Base-by-base conservation (phyloP, 2,888 invertebrate species). In the Fragum whitleyi region DNA sequence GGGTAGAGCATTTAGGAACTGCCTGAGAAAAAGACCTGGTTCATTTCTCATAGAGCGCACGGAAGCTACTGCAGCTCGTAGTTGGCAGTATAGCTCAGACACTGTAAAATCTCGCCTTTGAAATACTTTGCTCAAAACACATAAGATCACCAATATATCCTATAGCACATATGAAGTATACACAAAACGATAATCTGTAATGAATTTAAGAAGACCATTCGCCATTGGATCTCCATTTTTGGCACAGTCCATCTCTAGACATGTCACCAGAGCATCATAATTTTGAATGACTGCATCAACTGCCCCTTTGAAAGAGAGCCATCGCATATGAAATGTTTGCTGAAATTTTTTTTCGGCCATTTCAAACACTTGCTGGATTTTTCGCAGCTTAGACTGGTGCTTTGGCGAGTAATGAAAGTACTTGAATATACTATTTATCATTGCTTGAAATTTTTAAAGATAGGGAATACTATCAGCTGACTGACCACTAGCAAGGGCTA, bases 381-480 rank as follows among this genome's bases (percentile, higher is more conserved):
- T 70, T 6, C 65, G 57, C 6, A 71, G 53, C 9, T 36, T 28
- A 1, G 65, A 23, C 51, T 55, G 39, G 47, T 79, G 74, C 51
- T 79, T 79, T 16, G 74, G 74, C 9, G 79, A 79, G 28, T 74
- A 71, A 26, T 75, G 65, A 28, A 57, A 71, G n/a, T 79, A 79
- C 39, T 75, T 75, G 71, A 47, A 79, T n/a, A 79, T 71, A 2
- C 61, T 53, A 57, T 79, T 79, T 1, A 79, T n/a, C 21, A 65
- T 75, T 11, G 61, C 71, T 36, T 74, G 79, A 16, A 71, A 74
- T 57, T 57, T 74, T 39, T 71, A 57, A 0, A 75, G n/a, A 36
- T 79, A 79, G 6, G 32, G 29, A 19, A 74, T 36, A 14, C 32
- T 65, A 42, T 79, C 67, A 2, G 75, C 72, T 16, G 71, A 67